These are phyloP conservation scores for Discoglossus pictus DNA, from an alignment of 2,797 vertebrate genomes.

Conservation along the genomic window DNA sequence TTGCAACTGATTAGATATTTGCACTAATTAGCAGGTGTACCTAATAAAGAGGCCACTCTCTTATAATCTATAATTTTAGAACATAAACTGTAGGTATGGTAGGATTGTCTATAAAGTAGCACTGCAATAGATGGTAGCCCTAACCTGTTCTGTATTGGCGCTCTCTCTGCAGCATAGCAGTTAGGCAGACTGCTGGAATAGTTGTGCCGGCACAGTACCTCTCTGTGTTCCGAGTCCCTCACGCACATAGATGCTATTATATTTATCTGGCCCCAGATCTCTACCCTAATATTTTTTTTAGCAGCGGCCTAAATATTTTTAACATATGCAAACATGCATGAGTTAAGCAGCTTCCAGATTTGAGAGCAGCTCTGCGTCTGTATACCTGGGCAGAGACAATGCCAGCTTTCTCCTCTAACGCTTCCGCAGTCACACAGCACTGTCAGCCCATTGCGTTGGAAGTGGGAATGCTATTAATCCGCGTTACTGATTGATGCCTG, in stretches of 20 bases:
- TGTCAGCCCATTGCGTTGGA: constrained; percentile 15
- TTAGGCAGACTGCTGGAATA: constrained; percentile 6
- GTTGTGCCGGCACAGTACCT: constrained; percentile 22
- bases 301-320: constrained; percentile 66
- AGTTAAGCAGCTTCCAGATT: constrained; percentile 56
- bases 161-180: neutral
- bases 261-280: constrained; percentile 59
- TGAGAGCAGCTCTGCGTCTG: constrained; percentile 39
- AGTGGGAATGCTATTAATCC: constrained; percentile 17
- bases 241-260: constrained; percentile 63
- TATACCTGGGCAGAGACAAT: constrained; percentile 52
- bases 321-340: constrained; percentile 61
- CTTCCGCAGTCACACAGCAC: constrained; percentile 31
- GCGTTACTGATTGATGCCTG: constrained; percentile 2
- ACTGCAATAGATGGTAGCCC: too few relatives aligned
- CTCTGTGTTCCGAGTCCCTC: constrained; percentile 52
- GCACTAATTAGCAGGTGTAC: too few relatives aligned
- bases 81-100: too few relatives aligned
- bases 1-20: too few relatives aligned
- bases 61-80: too few relatives aligned
- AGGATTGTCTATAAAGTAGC: too few relatives aligned
- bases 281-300: constrained; percentile 63
- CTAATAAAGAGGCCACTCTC: too few relatives aligned
- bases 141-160: constrained; percentile 26
- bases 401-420: constrained; percentile 55